phyloP scores from a whole-genome alignment of 30 jellyfish, hydroid and myxozoan species.

The Aurelia aurita region DNA sequence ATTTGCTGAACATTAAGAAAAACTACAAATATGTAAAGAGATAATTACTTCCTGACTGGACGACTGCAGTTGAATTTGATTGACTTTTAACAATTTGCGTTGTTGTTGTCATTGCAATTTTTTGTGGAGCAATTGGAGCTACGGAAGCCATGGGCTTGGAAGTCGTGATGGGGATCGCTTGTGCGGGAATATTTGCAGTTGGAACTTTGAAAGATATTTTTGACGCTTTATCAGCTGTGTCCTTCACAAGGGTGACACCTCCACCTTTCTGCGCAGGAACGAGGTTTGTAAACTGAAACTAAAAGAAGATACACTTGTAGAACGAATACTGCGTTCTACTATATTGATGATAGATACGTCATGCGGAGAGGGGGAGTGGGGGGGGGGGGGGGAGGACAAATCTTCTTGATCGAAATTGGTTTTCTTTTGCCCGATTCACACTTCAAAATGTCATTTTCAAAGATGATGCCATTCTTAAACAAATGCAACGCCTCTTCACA shows the following conservation, averaged over 20 bases:
- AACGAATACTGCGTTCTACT: too few relatives aligned
- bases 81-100: background rate
- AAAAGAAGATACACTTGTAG: background rate
- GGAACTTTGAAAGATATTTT: background rate
- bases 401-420: too few relatives aligned
- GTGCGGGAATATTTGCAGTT: background rate
- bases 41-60: background rate
- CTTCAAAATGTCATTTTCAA: too few relatives aligned
- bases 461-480: too few relatives aligned
- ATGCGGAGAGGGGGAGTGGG: too few relatives aligned
- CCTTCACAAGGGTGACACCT: slow-evolving; percentile 83
- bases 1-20: too few relatives aligned
- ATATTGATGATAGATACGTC: too few relatives aligned
- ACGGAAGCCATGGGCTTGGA: background rate
- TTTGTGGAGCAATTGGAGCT: background rate
- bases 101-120: background rate
- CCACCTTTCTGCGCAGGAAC: slow-evolving; percentile 90
- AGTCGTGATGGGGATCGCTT: background rate
- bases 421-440: too few relatives aligned
- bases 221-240: slow-evolving; percentile 22
- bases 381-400: too few relatives aligned
- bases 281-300: slow-evolving; percentile 88
- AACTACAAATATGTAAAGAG: too few relatives aligned
- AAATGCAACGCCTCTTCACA: too few relatives aligned
- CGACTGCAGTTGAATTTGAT: background rate